Percentiles rank a stretch among this genome's conserved stretches.
These are phyloP conservation scores for Pyrgilauda ruficollis DNA, from an alignment of 2,113 vertebrate genomes.

Conservation along the genomic window DNA sequence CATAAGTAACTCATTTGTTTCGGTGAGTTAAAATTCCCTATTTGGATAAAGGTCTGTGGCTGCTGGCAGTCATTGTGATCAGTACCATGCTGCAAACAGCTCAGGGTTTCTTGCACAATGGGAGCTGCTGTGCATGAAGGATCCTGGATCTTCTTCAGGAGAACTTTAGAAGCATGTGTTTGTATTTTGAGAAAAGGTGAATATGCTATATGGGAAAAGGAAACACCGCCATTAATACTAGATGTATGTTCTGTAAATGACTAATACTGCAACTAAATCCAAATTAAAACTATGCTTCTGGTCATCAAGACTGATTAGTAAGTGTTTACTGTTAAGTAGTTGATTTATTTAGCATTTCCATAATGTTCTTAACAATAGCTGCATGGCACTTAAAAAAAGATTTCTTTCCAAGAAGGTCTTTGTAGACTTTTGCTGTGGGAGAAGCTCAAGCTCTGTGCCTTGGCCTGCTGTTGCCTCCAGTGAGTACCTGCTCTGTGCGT, in stretches of 20 bases:
- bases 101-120: background rate
- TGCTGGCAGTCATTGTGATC: background rate
- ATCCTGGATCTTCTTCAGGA: conserved; percentile 6
- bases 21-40: background rate
- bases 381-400: fast-evolving
- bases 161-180: background rate
- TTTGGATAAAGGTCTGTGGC: background rate
- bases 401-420: background rate
- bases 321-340: background rate
- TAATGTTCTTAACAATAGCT: background rate
- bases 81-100: background rate
- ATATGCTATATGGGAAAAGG: background rate
- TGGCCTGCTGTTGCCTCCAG: background rate
- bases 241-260: background rate
- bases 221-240: background rate
- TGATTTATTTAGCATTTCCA: background rate
- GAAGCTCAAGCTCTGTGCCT: background rate
- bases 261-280: background rate
- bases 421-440: background rate
- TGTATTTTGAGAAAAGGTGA: background rate
- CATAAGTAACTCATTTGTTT: conserved; percentile 35
- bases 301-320: background rate
- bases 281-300: background rate
- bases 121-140: background rate
- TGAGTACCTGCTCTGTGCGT: background rate